Evolutionary conservation across 2,888 invertebrate genomes (phyloP), one percentile per base, ranked within the genome.

Genomic region (Orthosia incerta): DNA sequence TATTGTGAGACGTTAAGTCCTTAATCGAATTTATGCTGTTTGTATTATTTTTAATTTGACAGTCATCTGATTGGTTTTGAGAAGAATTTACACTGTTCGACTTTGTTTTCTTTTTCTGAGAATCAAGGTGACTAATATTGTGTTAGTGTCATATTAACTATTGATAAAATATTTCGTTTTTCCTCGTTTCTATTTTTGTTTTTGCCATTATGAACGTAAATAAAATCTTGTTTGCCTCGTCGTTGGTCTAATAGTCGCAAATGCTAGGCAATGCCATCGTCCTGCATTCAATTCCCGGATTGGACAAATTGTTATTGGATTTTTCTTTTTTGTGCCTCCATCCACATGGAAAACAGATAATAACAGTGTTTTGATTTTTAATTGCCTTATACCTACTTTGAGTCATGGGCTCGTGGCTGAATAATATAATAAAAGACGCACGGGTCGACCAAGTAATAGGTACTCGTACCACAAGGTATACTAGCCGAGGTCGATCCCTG

Each of bases 1-100:
- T 83, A 87, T 88, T 87, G 88, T 88, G 88, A 82, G 78, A 82
- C 84, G 80, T 82, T 74, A 77, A 82, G 70, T 74, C 68, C 80
- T 77, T 86, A 85, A 86, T 83, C 77, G 76, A 87, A 87, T 83
- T 77, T 80, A 77, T 64, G 78, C 63, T 79, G 64, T 82, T 84
- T 78, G 70, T 78, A 61, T 82, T 80, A 72, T 78, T 87, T 82
- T 82, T 76, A 59, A 74, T 71, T 70, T 67, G 72, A 71, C 73
- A 71, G 57, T 65, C 72, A 80, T 74, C 62, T 50, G 71, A 79
- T 77, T 79, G 79, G 73, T 76, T 79, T 65, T 53, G 26, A 66
- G 70, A 75, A 71, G 61, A 74, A 78, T 69, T 78, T 85, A 64
- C 64, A 64, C 46, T 71, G 39, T n/a, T 26, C n/a, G 60, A 63